Conservation (phyloP, 2,113 vertebrate genomes). For the Xyliphius kryptos region DNA sequence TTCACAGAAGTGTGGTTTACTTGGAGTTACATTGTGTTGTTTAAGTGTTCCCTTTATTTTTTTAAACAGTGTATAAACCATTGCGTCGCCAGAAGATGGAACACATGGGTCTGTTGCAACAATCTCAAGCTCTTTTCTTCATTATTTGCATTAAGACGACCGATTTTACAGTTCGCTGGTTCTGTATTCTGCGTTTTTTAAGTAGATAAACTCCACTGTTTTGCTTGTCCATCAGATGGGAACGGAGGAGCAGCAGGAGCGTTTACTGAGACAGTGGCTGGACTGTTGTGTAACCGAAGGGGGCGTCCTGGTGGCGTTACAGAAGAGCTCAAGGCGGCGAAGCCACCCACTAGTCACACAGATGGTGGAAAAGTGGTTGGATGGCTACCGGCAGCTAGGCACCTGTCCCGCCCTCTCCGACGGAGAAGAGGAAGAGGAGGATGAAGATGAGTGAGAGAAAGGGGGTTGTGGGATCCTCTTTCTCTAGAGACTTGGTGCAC, state of each 20-base stretch:
- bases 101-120: no score
- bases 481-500: constrained; percentile 36
- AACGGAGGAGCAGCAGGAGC: constrained; percentile 95
- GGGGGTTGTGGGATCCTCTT: constrained; percentile 10
- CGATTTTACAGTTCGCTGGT: no score
- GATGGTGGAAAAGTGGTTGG: constrained; percentile 98
- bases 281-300: constrained; percentile 98
- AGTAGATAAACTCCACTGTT: no score
- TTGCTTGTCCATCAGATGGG: constrained; percentile 86
- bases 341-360: constrained; percentile 94
- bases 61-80: no score
- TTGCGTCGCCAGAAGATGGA: no score
- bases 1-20: no score
- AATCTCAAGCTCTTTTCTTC: no score
- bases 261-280: constrained; percentile 90
- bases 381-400: constrained; percentile 93
- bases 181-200: no score
- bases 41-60: no score
- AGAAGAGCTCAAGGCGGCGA: constrained; percentile 89
- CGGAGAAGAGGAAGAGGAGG: constrained; percentile 93
- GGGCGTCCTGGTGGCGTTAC: constrained; percentile 86
- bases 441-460: constrained; percentile 81
- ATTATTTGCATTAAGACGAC: no score
- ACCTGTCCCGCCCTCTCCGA: constrained; percentile 87
- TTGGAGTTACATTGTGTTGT: no score